Evolutionary conservation across 1,140 invertebrate genomes (phyloP).

Genomic region (Asobara japonica): DNA sequence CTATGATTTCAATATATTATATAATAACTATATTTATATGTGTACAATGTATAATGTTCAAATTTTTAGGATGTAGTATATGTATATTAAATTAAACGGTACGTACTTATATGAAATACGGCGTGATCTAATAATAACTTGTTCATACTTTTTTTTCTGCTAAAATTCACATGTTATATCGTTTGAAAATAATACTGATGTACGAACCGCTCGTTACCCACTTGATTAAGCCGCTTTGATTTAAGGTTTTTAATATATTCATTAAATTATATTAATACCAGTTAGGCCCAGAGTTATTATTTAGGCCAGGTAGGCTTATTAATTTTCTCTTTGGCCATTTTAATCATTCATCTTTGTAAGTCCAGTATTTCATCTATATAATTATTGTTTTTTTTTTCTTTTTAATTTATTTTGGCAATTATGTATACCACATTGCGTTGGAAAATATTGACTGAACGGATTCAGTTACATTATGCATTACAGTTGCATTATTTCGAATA

Average conservation of each 20-base stretch:
- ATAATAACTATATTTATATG: conserved; percentile 9
- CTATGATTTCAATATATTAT: not conserved
- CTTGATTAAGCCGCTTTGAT: conserved; percentile 32
- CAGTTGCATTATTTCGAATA: not conserved
- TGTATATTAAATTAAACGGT: conserved; percentile 56
- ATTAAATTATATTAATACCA: conserved; percentile 14
- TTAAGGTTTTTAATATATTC: not conserved
- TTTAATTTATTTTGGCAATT: conserved; percentile 38
- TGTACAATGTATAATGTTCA: conserved; percentile 15
- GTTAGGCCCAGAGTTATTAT: not conserved
- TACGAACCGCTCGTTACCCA: conserved; percentile 48
- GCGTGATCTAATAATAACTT: conserved; percentile 16
- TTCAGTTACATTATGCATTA: conserved; percentile 31
- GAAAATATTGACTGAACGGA: conserved; percentile 53
- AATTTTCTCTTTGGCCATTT: conserved; percentile 8
- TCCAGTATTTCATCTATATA: conserved; percentile 17
- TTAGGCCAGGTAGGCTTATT: not conserved
- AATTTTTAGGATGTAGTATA: conserved; percentile 24
- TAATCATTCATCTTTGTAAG: not conserved
- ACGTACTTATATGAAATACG: conserved; percentile 52
- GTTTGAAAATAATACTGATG: conserved; percentile 63
- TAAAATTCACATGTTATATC: conserved; percentile 51
- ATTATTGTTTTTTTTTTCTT: conserved; percentile 24
- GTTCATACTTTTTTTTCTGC: not conserved
- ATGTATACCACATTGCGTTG: conserved; percentile 45